Evolutionary conservation across 2,888 invertebrate species (phyloP), one percentile per base, ranked within the genome.

Genomic region (Luperina testacea): DNA sequence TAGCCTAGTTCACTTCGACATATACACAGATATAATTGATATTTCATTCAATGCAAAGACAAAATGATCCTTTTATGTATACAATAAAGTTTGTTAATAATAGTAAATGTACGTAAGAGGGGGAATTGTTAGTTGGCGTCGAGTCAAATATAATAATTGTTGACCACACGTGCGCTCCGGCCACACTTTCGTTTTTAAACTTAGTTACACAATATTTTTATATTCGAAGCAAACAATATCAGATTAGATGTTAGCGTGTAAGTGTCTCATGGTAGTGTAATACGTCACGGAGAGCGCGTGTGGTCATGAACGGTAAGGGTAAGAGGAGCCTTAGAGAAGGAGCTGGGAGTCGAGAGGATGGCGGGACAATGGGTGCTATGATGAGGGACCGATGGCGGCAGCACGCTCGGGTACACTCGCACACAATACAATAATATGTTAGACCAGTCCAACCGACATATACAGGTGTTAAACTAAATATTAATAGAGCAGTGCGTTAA

Each of bases 321-420:
- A 89, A 90, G 91, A 83, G 90, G 91, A 93, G 94, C 94, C 93
- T 93, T 93, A 92, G 71, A 71, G 85, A 87, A 65, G 70, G 65
- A 67, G 81, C 4, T 15, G 67, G 67, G 65, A 51, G 79, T 24
- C 51, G 72, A 24, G 88, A 88, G n/a, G n/a, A 59, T 59, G 87
- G 86, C 85, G 92, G 88, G 92, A 90, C 85, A 86, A 94, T 92
- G 94, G 95, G 95, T 95, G 95, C 95, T 95, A 95, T 91, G 92
- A 81, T 82, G 92, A 89, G 94, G 94, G 94, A 93, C 93, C 92
- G 94, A 85, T 80, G 85, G 90, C 83, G 80, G 77, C 82, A 74
- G 83, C 86, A 75, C 85, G 85, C 84, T 73, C 83, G 79, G 87
- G 78, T 8, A 76, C 78, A 76, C 87, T 82, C 81, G 89, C 89